phyloP scores from a whole-genome alignment of 1,140 invertebrate genomes.

The Cherax quadricarinatus region DNA sequence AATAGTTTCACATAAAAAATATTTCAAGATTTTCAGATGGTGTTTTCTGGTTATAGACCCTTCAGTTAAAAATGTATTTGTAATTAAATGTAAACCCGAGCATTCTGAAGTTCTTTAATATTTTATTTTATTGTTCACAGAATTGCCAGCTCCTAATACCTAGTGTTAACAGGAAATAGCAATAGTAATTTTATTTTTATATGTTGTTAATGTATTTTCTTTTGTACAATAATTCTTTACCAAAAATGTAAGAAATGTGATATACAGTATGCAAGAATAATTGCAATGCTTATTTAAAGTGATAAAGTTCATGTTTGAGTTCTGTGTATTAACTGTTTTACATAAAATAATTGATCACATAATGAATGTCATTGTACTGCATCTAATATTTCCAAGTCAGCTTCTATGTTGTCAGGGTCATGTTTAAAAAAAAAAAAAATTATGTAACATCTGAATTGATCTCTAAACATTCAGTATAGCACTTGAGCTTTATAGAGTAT shows the following conservation, averaged over 20 bases:
- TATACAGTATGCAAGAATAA: background rate
- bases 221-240: background rate
- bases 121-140: background rate
- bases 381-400: background rate
- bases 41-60: too few species aligned
- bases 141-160: background rate
- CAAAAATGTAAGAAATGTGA: background rate
- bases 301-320: background rate
- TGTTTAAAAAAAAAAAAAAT: background rate
- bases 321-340: background rate
- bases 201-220: background rate
- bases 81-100: background rate
- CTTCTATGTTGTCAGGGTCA: background rate
- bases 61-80: background rate
- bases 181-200: background rate
- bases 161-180: background rate
- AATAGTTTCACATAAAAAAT: too few species aligned
- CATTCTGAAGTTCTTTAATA: background rate
- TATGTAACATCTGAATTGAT: background rate
- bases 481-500: background rate
- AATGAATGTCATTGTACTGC: background rate
- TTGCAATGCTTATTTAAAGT: background rate
- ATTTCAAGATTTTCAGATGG: too few species aligned
- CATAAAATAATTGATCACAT: background rate
- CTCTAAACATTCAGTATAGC: background rate